These are phyloP conservation scores for Hypanus sabinus DNA, from an alignment of 2,113 vertebrate species.

Conservation along the genomic window DNA sequence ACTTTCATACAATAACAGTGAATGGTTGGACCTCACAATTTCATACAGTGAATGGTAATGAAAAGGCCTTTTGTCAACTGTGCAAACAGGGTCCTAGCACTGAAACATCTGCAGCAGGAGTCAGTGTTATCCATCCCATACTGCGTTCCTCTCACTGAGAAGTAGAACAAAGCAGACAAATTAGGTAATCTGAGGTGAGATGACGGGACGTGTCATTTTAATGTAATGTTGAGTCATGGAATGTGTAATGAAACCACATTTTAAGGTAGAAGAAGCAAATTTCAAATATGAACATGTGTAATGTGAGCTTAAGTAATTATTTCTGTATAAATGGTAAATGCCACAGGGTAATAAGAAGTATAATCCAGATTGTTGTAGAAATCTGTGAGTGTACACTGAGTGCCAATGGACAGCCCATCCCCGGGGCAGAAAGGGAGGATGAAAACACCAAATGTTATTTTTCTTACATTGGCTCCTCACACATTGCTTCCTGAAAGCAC, in stretches of 20 bases:
- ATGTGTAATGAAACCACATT: not conserved
- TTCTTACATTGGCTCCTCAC: not conserved
- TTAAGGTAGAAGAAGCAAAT: not conserved
- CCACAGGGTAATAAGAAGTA: not conserved
- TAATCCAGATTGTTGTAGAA: not conserved
- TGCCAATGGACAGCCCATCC: not conserved
- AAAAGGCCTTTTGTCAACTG: conserved; percentile 30
- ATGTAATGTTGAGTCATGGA: conserved; percentile 9
- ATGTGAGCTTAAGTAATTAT: not conserved
- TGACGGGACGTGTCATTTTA: not conserved
- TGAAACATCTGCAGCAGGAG: conserved; percentile 7
- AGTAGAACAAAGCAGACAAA: not conserved
- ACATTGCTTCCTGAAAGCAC: not conserved
- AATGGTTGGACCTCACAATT: conserved; percentile 16
- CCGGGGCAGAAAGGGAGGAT: not conserved
- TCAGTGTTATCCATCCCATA: not conserved
- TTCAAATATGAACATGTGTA: not conserved
- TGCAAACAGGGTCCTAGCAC: not conserved
- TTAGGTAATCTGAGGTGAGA: not conserved
- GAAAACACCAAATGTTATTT: too few relatives aligned
- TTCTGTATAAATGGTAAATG: not conserved
- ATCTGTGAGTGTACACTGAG: not conserved
- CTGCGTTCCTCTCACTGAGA: not conserved
- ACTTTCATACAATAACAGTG: conserved; percentile 18
- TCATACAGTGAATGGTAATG: conserved; percentile 13